Evolutionary conservation across 2,113 vertebrate species (phyloP).

Genomic region (Vombatus ursinus): DNA sequence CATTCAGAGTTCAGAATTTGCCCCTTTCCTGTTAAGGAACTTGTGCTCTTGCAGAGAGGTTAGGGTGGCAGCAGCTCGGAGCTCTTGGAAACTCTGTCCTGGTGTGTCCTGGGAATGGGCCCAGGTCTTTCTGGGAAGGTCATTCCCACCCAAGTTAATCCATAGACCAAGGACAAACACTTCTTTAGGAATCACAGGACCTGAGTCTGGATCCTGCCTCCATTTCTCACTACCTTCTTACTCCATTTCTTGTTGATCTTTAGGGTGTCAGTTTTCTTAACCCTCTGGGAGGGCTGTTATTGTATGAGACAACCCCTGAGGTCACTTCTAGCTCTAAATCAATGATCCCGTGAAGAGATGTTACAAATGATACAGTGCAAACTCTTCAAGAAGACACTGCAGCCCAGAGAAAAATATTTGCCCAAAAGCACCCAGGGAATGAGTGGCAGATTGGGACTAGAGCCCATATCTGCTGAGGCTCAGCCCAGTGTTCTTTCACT

Average conservation of each 20-base stretch:
- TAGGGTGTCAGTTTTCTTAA: background rate
- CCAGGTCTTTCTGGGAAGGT: background rate
- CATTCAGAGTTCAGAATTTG: background rate
- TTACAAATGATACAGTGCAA: background rate
- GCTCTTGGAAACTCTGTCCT: background rate
- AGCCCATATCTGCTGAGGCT: background rate
- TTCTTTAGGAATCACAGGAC: background rate
- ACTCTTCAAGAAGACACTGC: background rate
- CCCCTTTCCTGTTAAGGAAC: background rate
- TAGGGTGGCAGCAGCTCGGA: background rate
- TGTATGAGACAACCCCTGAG: background rate
- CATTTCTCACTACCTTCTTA: background rate
- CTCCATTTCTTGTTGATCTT: background rate
- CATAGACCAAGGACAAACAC: background rate
- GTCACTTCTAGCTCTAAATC: background rate
- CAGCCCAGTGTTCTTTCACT: background rate
- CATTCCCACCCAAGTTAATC: background rate
- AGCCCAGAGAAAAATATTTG: background rate
- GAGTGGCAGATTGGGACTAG: background rate
- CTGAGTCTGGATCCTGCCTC: background rate
- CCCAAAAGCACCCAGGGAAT: background rate
- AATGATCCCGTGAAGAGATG: background rate
- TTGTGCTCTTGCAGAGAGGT: background rate
- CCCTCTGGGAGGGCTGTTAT: background rate
- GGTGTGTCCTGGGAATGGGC: background rate